Percentiles rank a stretch among this genome's conserved stretches.
Conservation (phyloP, 2,888 invertebrate species). For the Latrodectus hesperus region DNA sequence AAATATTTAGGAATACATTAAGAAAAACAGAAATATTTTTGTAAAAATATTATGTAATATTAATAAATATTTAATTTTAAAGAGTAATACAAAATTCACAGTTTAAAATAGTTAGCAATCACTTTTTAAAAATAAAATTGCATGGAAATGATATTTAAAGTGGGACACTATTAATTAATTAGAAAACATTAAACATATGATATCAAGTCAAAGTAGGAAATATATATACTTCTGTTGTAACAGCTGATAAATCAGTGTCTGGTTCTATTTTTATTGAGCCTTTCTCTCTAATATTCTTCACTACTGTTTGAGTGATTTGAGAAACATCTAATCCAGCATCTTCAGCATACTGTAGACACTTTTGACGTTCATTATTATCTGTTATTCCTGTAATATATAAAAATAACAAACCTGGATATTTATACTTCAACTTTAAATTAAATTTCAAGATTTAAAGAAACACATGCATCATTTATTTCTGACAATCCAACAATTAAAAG, state of each 20-base stretch:
- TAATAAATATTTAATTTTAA: too few relatives aligned
- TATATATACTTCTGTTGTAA: conserved; percentile 77
- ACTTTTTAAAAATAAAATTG: too few relatives aligned
- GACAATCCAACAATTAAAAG: not conserved
- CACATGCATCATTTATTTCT: not conserved
- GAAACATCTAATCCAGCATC: conserved; percentile 87
- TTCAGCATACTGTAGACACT: conserved; percentile 77
- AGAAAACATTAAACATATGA: too few relatives aligned
- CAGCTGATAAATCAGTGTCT: conserved; percentile 75
- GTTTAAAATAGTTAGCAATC: too few relatives aligned
- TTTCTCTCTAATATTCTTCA: conserved; percentile 81
- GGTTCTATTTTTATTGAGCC: conserved; percentile 66
- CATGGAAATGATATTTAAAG: too few relatives aligned
- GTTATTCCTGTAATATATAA: conserved; percentile 73
- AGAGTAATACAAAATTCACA: too few relatives aligned
- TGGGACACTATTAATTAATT: too few relatives aligned
- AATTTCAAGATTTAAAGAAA: not conserved
- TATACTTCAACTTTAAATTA: not conserved
- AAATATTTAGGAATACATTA: too few relatives aligned
- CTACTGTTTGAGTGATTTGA: conserved; percentile 87
- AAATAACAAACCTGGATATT: not conserved
- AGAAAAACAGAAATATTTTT: too few relatives aligned
- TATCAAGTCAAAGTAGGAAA: not conserved
- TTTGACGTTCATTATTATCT: conserved; percentile 74
- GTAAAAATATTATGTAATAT: too few relatives aligned